Percentiles rank a stretch among this genome's conserved stretches.
These are phyloP conservation scores for Cyprinodon diabolis DNA, from an alignment of 2,797 vertebrate genomes.

Conservation along the genomic window DNA sequence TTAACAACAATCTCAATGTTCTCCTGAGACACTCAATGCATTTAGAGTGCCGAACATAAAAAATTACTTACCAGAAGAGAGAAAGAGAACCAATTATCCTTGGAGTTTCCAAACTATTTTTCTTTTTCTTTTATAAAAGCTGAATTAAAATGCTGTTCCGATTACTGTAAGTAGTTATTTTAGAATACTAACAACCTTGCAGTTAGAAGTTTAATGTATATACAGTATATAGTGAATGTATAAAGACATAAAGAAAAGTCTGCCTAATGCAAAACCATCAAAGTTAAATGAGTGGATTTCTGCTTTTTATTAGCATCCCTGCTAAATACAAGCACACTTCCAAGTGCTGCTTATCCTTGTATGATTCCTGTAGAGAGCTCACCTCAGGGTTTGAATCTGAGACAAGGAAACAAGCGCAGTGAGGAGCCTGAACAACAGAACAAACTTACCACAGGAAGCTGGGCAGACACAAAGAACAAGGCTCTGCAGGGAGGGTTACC, in stretches of 20 bases:
- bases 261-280: too few species aligned
- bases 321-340: conserved; percentile 42
- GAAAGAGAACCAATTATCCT: not conserved
- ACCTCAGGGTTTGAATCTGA: conserved; percentile 64
- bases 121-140: conserved; percentile 2
- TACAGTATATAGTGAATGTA: not conserved
- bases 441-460: conserved; percentile 56
- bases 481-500: conserved; percentile 53
- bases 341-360: conserved; percentile 53
- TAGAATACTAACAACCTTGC: conserved; percentile 2
- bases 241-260: not conserved
- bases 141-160: conserved; percentile 14
- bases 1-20: not conserved
- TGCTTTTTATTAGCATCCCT: conserved; percentile 64
- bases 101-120: not conserved
- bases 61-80: not conserved
- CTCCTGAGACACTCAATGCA: not conserved
- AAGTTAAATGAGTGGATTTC: conserved; percentile 4
- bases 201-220: conserved; percentile 1
- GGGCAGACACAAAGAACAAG: conserved; percentile 55
- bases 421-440: conserved; percentile 37
- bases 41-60: not conserved
- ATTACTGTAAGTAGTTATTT: not conserved
- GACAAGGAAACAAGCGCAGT: conserved; percentile 54
- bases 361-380: conserved; percentile 58